Evolutionary conservation across 2,113 vertebrate genomes (phyloP).

Genomic region (Paracanthobrama guichenoti): DNA sequence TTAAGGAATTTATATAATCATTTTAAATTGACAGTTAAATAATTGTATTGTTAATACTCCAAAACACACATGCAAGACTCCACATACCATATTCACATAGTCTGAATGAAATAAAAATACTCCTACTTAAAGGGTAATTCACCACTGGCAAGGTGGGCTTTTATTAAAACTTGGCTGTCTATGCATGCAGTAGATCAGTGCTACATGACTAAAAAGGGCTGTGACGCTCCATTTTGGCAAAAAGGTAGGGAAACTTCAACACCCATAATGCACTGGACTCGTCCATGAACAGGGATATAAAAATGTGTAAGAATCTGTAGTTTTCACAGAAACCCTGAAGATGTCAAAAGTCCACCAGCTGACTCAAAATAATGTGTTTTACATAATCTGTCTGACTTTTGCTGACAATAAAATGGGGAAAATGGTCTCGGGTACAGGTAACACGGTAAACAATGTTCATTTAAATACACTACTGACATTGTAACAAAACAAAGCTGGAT

Average conservation of each 20-base stretch:
- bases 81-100: neutral
- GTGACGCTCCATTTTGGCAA: neutral
- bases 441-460: neutral
- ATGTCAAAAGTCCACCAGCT: neutral
- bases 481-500: neutral
- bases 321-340: neutral
- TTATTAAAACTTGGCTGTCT: neutral
- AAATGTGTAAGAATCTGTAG: neutral
- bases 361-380: neutral
- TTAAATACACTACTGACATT: neutral
- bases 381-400: neutral
- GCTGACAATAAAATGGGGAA: neutral
- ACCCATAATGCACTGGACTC: neutral
- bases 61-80: neutral
- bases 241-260: neutral
- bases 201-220: neutral
- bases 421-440: neutral
- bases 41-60: neutral
- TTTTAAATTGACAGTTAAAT: neutral
- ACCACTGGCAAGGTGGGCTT: neutral
- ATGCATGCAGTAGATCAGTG: neutral
- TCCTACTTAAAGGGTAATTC: neutral
- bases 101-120: neutral
- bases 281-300: neutral
- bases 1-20: neutral